These are phyloP conservation scores for Muricea muricata DNA, from an alignment of 92 coral and sea anemone species.

Conservation along the genomic window DNA sequence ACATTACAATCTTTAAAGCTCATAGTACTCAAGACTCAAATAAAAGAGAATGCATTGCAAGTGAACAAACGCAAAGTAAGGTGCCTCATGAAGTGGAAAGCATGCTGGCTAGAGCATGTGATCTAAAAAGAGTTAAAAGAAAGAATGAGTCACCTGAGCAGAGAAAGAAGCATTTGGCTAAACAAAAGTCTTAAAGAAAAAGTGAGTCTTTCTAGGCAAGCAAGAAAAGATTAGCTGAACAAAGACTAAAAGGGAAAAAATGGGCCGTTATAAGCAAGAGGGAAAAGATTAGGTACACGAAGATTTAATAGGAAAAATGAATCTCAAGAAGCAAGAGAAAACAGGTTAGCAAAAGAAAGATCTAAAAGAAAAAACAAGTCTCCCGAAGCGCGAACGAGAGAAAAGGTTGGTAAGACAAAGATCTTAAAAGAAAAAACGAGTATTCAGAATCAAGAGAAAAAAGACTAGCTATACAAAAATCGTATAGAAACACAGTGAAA, in stretches of 20 bases:
- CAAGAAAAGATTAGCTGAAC: background rate
- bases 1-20: constrained; percentile 40
- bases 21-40: constrained; percentile 36
- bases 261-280: background rate
- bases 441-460: too few species aligned
- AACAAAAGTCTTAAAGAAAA: background rate
- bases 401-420: background rate
- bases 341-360: background rate
- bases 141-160: background rate
- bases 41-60: background rate
- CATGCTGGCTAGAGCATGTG: background rate
- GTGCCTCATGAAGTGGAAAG: background rate
- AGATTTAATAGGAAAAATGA: background rate
- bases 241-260: background rate
- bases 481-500: background rate
- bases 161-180: background rate
- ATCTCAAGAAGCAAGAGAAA: background rate
- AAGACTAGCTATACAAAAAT: background rate
- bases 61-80: background rate
- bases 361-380: background rate
- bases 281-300: background rate
- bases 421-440: background rate
- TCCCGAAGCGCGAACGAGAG: background rate
- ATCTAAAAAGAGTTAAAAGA: background rate
- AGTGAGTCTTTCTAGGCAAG: background rate